phyloP scores from a whole-genome alignment of 2,888 invertebrate species.

The Xanthia togata region DNA sequence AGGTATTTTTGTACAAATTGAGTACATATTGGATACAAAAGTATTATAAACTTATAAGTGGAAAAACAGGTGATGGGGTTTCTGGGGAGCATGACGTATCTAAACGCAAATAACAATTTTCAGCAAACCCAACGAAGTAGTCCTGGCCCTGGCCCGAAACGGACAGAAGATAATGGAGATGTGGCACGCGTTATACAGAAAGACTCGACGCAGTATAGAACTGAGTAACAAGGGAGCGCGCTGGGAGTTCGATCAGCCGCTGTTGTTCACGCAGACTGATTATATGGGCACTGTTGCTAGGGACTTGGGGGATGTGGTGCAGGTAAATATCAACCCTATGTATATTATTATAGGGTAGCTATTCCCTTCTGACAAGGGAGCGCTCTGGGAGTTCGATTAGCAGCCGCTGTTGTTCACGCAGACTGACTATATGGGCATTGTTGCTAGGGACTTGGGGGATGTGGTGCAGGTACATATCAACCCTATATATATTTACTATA shows the following conservation, averaged over 20 bases:
- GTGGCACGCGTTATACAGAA: slow-evolving; percentile 94
- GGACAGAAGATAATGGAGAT: slow-evolving; percentile 93
- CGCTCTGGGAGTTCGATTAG: slow-evolving; percentile 98
- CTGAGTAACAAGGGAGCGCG: slow-evolving; percentile 95
- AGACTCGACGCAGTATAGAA: slow-evolving; percentile 96
- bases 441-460: slow-evolving; percentile 94
- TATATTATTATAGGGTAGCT: not conserved
- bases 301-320: slow-evolving; percentile 94
- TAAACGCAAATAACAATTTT: slow-evolving; percentile 15
- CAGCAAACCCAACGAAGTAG: slow-evolving; percentile 89
- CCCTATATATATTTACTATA: not conserved
- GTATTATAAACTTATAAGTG: too few relatives aligned
- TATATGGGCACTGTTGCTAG: slow-evolving; percentile 95
- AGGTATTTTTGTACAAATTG: too few relatives aligned
- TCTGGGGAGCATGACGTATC: too few relatives aligned
- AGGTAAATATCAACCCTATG: slow-evolving; percentile 82
- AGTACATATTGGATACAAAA: too few relatives aligned
- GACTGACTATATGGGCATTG: slow-evolving; percentile 95
- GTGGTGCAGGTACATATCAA: slow-evolving; percentile 92
- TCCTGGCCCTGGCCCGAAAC: slow-evolving; percentile 89
- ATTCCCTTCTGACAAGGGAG: slow-evolving; percentile 90
- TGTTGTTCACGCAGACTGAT: slow-evolving; percentile 95
- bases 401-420: slow-evolving; percentile 94
- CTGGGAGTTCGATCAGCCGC: slow-evolving; percentile 97
- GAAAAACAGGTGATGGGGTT: too few relatives aligned